Evolutionary conservation across 92 coral and sea anemone species (phyloP).

Genomic region (Heliopora coerulea): DNA sequence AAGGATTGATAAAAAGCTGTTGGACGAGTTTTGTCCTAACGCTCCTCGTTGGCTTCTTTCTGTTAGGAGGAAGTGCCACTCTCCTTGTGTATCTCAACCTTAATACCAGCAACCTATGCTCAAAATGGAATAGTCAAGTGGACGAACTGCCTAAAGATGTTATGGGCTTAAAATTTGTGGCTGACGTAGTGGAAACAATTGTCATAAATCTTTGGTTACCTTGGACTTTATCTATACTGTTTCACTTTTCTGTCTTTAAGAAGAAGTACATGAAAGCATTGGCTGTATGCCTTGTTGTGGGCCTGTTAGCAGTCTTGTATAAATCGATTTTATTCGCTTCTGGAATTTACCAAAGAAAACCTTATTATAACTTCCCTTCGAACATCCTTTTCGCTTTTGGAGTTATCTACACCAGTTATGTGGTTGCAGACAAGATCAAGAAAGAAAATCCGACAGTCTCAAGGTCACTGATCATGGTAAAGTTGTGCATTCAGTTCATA

Average conservation of each 20-base stretch:
- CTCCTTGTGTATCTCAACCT: background rate
- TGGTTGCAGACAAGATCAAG: background rate
- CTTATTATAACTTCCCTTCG: background rate
- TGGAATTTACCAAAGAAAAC: background rate
- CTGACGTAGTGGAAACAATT: background rate
- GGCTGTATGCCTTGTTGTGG: background rate
- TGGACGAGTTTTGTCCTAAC: too few species aligned
- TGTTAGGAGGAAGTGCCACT: background rate
- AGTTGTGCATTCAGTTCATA: too few species aligned
- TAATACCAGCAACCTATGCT: background rate
- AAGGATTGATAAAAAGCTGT: too few species aligned
- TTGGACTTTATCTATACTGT: background rate
- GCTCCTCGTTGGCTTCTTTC: too few species aligned
- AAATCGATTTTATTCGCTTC: background rate
- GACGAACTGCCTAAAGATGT: background rate
- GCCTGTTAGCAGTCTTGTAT: background rate
- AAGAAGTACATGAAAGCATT: background rate
- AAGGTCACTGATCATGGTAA: too few species aligned
- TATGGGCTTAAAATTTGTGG: background rate
- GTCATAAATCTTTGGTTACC: slow-evolving; percentile 5
- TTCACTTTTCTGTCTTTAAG: background rate
- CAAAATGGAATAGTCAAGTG: background rate
- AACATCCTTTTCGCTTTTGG: background rate
- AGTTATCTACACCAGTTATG: background rate
- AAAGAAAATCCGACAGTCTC: background rate